phyloP scores from a whole-genome alignment of 37 sponge, comb jelly and placozoan species.

The Amphimedon queenslandica region DNA sequence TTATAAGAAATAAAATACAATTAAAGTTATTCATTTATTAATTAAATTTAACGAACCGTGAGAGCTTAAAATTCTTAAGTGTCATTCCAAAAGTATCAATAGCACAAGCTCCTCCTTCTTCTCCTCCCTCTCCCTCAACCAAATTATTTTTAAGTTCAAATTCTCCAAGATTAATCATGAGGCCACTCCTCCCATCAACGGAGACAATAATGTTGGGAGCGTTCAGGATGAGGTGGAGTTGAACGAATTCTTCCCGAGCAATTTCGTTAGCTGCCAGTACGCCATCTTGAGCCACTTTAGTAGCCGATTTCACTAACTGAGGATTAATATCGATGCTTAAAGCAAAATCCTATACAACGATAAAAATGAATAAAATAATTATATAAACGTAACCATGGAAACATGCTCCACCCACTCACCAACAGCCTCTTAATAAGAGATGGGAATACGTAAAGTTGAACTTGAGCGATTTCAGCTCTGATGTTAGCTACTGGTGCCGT shows the following conservation, averaged over 20 bases:
- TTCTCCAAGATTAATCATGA: constrained; percentile 63
- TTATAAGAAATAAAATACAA: neutral
- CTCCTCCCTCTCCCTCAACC: constrained; percentile 6
- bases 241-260: constrained; percentile 38
- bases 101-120: neutral
- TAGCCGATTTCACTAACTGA: constrained; percentile 14
- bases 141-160: constrained; percentile 38
- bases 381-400: neutral
- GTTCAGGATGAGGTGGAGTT: constrained; percentile 33
- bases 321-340: constrained; percentile 30
- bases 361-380: constrained; percentile 1
- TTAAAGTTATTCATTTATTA: neutral
- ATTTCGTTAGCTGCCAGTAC: constrained; percentile 33
- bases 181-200: constrained; percentile 13
- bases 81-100: constrained; percentile 48
- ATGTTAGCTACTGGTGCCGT: constrained; percentile 28
- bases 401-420: too few relatives aligned
- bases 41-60: constrained; percentile 24
- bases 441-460: constrained; percentile 21
- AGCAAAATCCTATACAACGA: constrained; percentile 53
- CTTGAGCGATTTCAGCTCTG: constrained; percentile 26
- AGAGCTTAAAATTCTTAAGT: constrained; percentile 36
- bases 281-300: constrained; percentile 48
- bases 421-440: constrained; percentile 36
- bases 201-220: constrained; percentile 70